phyloP scores from a whole-genome alignment of 2,888 invertebrate genomes.

The Lepidochrysops patricia region DNA sequence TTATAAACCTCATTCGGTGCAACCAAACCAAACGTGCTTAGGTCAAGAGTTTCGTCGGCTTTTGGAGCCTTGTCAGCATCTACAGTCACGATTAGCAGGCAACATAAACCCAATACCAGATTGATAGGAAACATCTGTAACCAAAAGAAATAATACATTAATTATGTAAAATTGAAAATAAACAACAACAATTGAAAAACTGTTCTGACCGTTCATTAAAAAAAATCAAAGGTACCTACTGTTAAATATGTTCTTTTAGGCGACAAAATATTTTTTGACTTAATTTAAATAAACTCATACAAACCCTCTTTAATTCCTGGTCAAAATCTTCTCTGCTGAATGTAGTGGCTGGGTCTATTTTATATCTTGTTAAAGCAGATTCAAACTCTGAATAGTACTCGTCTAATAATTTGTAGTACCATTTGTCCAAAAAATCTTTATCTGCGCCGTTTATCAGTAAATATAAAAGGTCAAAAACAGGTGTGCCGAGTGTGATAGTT shows the following conservation, averaged over 20 bases:
- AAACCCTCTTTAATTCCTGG: slow-evolving; percentile 3
- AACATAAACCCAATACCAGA: slow-evolving; percentile 31
- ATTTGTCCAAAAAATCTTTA: slow-evolving; percentile 1
- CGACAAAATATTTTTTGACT: not conserved
- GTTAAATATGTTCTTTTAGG: not conserved
- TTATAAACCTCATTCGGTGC: not conserved
- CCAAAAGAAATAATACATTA: not conserved
- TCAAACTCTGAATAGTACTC: slow-evolving; percentile 10
- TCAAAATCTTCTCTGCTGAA: slow-evolving; percentile 3
- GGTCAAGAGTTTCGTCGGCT: slow-evolving; percentile 21
- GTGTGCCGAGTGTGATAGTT: slow-evolving; percentile 1
- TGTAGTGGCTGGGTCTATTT: slow-evolving; percentile 24
- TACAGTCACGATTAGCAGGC: slow-evolving; percentile 38
- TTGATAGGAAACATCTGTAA: slow-evolving; percentile 22
- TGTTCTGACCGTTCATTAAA: too few relatives aligned
- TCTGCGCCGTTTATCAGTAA: slow-evolving; percentile 6
- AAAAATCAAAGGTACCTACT: too few relatives aligned
- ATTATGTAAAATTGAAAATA: too few relatives aligned
- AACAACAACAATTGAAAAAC: too few relatives aligned
- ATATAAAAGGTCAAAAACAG: slow-evolving; percentile 10
- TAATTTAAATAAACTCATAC: not conserved
- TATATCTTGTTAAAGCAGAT: slow-evolving; percentile 29
- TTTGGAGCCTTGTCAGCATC: slow-evolving; percentile 34
- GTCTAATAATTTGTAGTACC: not conserved
- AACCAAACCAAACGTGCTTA: not conserved